A percentile compares a stretch with the other conserved stretches of the same genome.
Evolutionary conservation across 2,797 vertebrate genomes (phyloP).

Genomic region (Vultur gryphus): DNA sequence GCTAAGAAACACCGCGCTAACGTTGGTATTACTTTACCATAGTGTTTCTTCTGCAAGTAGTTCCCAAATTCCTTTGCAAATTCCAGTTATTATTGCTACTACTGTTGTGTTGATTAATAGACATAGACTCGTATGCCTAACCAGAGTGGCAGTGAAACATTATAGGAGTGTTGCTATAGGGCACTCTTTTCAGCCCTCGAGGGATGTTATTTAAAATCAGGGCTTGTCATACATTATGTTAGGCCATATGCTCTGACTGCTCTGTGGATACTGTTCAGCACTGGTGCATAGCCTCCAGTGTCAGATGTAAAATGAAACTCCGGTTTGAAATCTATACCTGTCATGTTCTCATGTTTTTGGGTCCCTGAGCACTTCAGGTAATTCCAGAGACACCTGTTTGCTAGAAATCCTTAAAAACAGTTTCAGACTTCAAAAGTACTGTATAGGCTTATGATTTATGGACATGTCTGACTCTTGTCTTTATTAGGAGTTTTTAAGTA

Average conservation of each 20-base stretch:
- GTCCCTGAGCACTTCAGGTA: conserved; percentile 24
- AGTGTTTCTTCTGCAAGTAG: neutral
- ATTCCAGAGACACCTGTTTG: conserved; percentile 21
- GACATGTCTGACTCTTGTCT: neutral
- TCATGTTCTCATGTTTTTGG: neutral
- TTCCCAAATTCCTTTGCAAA: neutral
- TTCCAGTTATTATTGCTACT: neutral
- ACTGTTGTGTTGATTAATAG: neutral
- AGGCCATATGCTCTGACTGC: conserved; percentile 30
- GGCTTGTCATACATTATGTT: conserved; percentile 20
- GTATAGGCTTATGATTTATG: neutral
- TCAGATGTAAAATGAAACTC: conserved; percentile 2
- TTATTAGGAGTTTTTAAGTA: neutral
- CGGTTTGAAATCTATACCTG: conserved; percentile 17
- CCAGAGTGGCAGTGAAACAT: neutral
- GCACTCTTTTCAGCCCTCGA: neutral
- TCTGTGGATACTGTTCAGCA: neutral
- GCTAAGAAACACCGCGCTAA: neutral
- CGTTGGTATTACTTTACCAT: neutral
- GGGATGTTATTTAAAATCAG: conserved; percentile 2
- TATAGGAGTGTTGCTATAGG: neutral
- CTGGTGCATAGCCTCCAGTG: neutral
- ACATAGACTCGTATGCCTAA: neutral
- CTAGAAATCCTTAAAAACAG: neutral
- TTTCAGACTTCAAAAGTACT: neutral